Conservation (phyloP, 2,797 vertebrate species). For the Mus caroli region DNA sequence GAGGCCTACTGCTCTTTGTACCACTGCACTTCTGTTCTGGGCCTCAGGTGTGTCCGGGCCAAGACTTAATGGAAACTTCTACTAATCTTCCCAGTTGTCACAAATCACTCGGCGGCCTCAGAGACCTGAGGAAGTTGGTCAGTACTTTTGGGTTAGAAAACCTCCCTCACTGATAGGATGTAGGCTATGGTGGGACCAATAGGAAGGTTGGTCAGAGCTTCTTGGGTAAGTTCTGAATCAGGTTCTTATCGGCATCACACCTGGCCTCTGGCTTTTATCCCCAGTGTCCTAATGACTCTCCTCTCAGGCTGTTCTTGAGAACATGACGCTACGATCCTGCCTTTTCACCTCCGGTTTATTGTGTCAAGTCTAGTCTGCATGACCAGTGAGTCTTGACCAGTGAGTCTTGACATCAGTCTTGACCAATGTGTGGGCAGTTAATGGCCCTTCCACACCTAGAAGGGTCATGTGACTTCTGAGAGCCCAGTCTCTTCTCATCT, state of each 20-base stretch:
- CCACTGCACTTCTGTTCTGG: too few relatives aligned
- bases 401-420: too few relatives aligned
- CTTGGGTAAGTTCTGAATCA: not conserved
- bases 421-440: not conserved
- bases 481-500: too few relatives aligned
- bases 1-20: not conserved
- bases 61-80: not conserved
- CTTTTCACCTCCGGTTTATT: not conserved
- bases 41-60: accelerated
- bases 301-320: not conserved
- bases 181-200: too few relatives aligned
- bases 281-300: not conserved
- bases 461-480: not conserved
- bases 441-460: not conserved
- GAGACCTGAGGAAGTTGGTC: not conserved
- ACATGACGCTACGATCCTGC: accelerated
- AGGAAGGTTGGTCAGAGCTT: not conserved
- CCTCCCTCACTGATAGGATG: not conserved
- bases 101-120: not conserved
- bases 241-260: not conserved
- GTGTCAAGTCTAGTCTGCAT: not conserved
- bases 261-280: not conserved
- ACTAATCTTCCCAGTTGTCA: too few relatives aligned
- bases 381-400: not conserved
- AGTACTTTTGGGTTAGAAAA: not conserved